phyloP scores from a whole-genome alignment of 2,113 vertebrate genomes.

The Erinaceus europaeus region DNA sequence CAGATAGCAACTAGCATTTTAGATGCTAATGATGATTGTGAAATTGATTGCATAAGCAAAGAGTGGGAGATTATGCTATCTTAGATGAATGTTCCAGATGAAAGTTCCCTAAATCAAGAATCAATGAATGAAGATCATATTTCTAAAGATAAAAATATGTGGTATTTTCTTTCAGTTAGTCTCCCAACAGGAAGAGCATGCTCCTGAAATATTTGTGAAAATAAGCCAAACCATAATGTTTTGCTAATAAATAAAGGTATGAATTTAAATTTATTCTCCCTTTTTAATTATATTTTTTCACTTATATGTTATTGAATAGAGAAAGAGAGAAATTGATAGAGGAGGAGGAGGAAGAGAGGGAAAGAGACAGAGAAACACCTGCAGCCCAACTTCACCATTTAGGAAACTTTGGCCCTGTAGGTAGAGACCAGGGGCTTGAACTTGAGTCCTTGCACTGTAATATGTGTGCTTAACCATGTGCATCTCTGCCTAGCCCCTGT shows the following conservation, averaged over 20 bases:
- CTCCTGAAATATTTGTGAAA: slow-evolving; percentile 37
- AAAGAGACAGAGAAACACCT: no score
- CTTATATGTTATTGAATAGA: no score
- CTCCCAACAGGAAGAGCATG: background rate
- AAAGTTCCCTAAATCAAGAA: slow-evolving; percentile 30
- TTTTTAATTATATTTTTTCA: no score
- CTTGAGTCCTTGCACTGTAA: no score
- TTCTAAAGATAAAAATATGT: slow-evolving; percentile 18
- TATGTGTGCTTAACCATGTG: no score
- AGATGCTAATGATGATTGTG: background rate
- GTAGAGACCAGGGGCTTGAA: no score
- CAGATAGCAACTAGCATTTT: background rate
- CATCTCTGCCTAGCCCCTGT: background rate
- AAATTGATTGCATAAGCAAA: slow-evolving; percentile 29
- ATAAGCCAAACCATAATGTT: background rate
- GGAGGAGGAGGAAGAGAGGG: no score
- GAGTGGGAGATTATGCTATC: background rate
- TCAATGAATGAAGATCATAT: background rate
- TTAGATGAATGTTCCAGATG: background rate
- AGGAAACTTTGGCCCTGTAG: no score
- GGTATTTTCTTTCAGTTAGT: background rate
- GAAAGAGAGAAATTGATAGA: no score
- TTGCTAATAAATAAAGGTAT: slow-evolving; percentile 31
- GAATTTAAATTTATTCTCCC: background rate
- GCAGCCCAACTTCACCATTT: no score